phyloP scores from a whole-genome alignment of 2,797 vertebrate genomes.

The Toxotes lorentzi region DNA sequence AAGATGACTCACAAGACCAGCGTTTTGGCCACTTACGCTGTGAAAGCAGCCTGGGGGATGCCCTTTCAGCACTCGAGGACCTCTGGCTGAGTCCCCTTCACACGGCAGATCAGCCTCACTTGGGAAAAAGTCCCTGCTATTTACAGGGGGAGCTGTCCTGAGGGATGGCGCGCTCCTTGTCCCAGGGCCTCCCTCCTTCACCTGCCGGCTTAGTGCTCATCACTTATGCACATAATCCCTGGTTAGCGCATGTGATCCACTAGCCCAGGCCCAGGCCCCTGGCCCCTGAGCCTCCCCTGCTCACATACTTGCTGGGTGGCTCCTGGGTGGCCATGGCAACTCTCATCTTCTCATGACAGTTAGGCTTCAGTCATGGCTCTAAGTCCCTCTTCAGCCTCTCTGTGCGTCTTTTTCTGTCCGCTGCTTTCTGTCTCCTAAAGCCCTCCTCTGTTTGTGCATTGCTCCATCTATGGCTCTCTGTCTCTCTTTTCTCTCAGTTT shows the following conservation, averaged over 20 bases:
- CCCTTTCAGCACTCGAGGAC: constrained; percentile 87
- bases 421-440: constrained; percentile 75
- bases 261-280: constrained; percentile 78
- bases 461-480: constrained; percentile 67
- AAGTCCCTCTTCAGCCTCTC: constrained; percentile 77
- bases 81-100: constrained; percentile 85
- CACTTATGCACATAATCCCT: constrained; percentile 96
- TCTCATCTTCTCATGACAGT: constrained; percentile 86
- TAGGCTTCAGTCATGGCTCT: constrained; percentile 78
- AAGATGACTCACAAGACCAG: constrained; percentile 92
- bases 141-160: constrained; percentile 74
- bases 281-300: constrained; percentile 74
- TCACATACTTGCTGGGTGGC: constrained; percentile 81
- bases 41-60: constrained; percentile 88
- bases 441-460: constrained; percentile 70
- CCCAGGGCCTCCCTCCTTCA: constrained; percentile 85
- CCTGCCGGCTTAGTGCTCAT: constrained; percentile 93
- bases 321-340: constrained; percentile 82
- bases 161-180: constrained; percentile 75
- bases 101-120: constrained; percentile 83
- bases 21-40: constrained; percentile 88
- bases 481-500: constrained; percentile 57
- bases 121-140: constrained; percentile 73
- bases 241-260: constrained; percentile 86
- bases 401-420: constrained; percentile 73